phyloP scores from a whole-genome alignment of 2,113 vertebrate genomes.

The Tragelaphus buxtoni region DNA sequence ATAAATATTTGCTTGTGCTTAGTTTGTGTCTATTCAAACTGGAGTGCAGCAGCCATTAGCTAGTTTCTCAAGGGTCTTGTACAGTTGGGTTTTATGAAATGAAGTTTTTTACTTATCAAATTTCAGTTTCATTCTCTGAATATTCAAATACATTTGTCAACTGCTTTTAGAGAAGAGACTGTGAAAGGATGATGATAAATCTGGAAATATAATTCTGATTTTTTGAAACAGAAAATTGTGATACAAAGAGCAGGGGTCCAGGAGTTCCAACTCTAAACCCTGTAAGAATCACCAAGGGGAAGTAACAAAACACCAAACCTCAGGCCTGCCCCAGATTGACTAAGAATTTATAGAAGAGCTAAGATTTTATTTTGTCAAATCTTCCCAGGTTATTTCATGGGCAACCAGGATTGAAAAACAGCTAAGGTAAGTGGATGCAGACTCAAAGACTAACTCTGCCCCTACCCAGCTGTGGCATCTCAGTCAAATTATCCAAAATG shows the following conservation, averaged over 20 bases:
- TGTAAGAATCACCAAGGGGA: not conserved
- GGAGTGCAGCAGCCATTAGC: not conserved
- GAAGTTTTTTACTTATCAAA: slow-evolving; percentile 58
- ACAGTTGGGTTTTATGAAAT: slow-evolving; percentile 46
- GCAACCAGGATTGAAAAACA: not conserved
- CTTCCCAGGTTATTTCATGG: not conserved
- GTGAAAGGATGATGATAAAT: slow-evolving; percentile 64
- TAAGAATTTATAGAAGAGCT: not conserved
- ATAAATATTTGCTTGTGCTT: not conserved
- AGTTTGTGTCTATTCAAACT: slow-evolving; percentile 17
- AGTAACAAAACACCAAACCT: not conserved
- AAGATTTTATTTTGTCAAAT: not conserved
- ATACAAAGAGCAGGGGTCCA: not conserved
- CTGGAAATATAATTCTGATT: slow-evolving; percentile 60
- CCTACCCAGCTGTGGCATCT: not conserved
- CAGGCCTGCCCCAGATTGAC: not conserved
- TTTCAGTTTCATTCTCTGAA: slow-evolving; percentile 71
- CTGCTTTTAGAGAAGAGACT: slow-evolving; percentile 53
- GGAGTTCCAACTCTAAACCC: not conserved
- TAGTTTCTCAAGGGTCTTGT: slow-evolving; percentile 31
- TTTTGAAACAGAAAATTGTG: slow-evolving; percentile 40
- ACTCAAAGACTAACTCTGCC: not conserved
- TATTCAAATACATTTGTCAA: slow-evolving; percentile 74
- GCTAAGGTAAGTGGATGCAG: not conserved
- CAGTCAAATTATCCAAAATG: not conserved